These are phyloP conservation scores for Morpho deidamia DNA, from an alignment of 2,888 invertebrate species.

Conservation along the genomic window DNA sequence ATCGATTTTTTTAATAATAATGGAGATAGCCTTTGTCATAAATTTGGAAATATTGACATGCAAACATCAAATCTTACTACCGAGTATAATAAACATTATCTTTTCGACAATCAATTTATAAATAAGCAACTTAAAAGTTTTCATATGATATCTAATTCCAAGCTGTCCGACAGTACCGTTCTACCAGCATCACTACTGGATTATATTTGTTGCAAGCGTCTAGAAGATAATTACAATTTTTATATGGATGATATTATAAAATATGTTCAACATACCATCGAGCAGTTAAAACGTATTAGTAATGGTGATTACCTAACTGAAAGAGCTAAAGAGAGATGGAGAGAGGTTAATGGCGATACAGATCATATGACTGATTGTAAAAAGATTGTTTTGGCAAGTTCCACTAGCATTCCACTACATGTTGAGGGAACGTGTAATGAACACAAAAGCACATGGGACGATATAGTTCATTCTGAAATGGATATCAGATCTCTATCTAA, in stretches of 20 bases:
- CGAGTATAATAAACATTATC: slow-evolving; percentile 42
- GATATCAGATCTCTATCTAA: slow-evolving; percentile 57
- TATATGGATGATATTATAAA: slow-evolving; percentile 65
- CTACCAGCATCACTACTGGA: slow-evolving; percentile 57
- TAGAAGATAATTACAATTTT: slow-evolving; percentile 61
- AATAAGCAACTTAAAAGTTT: slow-evolving; percentile 46
- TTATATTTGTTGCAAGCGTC: slow-evolving; percentile 57
- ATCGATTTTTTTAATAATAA: slow-evolving; percentile 46
- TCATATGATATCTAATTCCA: slow-evolving; percentile 33
- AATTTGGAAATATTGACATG: slow-evolving; percentile 48
- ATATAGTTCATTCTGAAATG: slow-evolving; percentile 59
- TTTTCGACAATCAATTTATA: slow-evolving; percentile 48
- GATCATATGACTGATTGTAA: slow-evolving; percentile 14
- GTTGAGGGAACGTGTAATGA: slow-evolving; percentile 42
- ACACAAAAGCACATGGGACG: slow-evolving; percentile 44
- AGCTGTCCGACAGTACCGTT: slow-evolving; percentile 34
- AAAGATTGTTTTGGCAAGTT: slow-evolving; percentile 43
- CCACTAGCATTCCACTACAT: slow-evolving; percentile 51
- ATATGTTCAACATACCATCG: slow-evolving; percentile 61
- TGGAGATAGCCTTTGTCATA: slow-evolving; percentile 52
- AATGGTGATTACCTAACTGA: slow-evolving; percentile 69
- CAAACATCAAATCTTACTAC: slow-evolving; percentile 36
- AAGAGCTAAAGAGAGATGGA: slow-evolving; percentile 64
- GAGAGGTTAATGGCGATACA: slow-evolving; percentile 32
- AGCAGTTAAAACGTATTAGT: slow-evolving; percentile 67